These are phyloP conservation scores for Venustaconcha ellipsiformis DNA, from an alignment of 1,140 invertebrate genomes.

Conservation along the genomic window DNA sequence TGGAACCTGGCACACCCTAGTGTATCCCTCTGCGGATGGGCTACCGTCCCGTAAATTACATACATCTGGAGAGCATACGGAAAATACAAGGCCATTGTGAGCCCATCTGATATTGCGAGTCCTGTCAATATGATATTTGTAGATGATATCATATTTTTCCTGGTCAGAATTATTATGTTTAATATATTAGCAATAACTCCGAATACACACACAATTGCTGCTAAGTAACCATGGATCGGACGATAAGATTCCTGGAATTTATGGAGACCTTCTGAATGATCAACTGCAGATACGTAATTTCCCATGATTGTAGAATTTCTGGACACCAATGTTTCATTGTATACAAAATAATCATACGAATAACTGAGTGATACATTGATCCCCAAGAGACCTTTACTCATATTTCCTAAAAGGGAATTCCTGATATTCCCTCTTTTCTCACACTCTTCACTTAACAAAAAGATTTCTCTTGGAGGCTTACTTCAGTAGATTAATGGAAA, in stretches of 20 bases:
- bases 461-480: no score
- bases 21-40: slow-evolving; percentile 41
- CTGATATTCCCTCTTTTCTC: no score
- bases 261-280: slow-evolving; percentile 34
- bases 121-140: slow-evolving; percentile 89
- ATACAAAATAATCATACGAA: no score
- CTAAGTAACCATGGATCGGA: slow-evolving; percentile 78
- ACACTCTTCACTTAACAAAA: no score
- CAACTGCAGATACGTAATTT: slow-evolving; percentile 31
- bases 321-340: no score
- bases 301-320: slow-evolving; percentile 21
- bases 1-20: slow-evolving; percentile 52
- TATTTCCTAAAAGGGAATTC: no score
- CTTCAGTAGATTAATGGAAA: no score
- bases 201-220: slow-evolving; percentile 84
- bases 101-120: slow-evolving; percentile 85
- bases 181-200: slow-evolving; percentile 89
- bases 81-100: slow-evolving; percentile 79
- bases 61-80: slow-evolving; percentile 64
- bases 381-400: no score
- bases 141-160: slow-evolving; percentile 83
- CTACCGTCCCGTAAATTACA: slow-evolving; percentile 49
- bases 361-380: no score
- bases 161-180: slow-evolving; percentile 90
- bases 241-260: slow-evolving; percentile 62